These are phyloP conservation scores for Lomographa bimaculata DNA, from an alignment of 2,888 invertebrate genomes.

Conservation along the genomic window DNA sequence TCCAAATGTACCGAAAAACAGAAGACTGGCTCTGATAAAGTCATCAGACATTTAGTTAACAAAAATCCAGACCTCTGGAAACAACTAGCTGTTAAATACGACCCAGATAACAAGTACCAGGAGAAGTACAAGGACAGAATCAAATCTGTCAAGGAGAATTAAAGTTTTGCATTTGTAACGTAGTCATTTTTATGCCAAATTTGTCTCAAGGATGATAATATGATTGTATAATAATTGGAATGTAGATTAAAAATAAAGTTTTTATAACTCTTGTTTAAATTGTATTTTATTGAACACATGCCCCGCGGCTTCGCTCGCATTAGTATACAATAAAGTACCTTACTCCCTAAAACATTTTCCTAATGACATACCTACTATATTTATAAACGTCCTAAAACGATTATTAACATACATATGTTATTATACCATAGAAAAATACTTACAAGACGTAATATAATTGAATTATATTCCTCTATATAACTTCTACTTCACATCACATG, in stretches of 20 bases:
- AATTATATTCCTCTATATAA: too few species aligned
- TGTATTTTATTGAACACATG: too few species aligned
- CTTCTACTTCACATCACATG: too few species aligned
- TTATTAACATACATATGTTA: too few species aligned
- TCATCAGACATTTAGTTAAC: constrained; percentile 86
- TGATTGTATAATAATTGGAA: constrained; percentile 8
- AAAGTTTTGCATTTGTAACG: too few species aligned
- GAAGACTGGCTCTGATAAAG: constrained; percentile 82
- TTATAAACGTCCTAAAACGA: too few species aligned
- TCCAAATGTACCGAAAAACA: constrained; percentile 87
- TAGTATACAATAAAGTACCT: too few species aligned
- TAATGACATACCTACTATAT: too few species aligned
- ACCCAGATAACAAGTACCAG: constrained; percentile 87
- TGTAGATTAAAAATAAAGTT: background rate
- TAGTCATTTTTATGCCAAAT: background rate
- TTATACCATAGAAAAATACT: too few species aligned
- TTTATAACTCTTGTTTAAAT: background rate
- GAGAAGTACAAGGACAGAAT: constrained; percentile 84
- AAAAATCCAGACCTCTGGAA: constrained; percentile 87
- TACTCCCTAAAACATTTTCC: too few species aligned
- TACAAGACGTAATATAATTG: too few species aligned
- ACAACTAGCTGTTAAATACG: constrained; percentile 86
- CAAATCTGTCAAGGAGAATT: constrained; percentile 46
- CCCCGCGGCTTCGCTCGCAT: too few species aligned
- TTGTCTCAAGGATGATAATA: background rate